Evolutionary conservation across 2,797 vertebrate species (phyloP).

Genomic region (Phyllotis vaccarum): DNA sequence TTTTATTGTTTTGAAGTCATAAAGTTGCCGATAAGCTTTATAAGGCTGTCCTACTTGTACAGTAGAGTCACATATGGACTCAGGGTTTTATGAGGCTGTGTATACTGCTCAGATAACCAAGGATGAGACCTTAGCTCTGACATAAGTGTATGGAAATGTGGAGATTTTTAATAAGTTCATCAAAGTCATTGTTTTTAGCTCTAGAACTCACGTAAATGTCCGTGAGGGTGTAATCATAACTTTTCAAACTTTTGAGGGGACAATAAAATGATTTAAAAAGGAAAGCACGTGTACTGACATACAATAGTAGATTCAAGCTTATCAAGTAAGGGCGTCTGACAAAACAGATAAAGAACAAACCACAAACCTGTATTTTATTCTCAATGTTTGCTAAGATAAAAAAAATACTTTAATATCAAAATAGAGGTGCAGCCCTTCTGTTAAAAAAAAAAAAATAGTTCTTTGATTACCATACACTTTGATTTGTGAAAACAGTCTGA

Average conservation of each 20-base stretch:
- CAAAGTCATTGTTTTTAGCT: constrained; percentile 14
- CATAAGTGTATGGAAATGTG: background rate
- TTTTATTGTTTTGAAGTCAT: constrained; percentile 38
- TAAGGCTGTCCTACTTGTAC: background rate
- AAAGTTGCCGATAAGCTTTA: background rate
- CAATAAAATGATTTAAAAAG: constrained; percentile 31
- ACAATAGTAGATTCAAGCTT: background rate
- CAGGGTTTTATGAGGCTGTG: background rate
- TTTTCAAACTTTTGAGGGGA: background rate
- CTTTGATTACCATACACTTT: background rate
- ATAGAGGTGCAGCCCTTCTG: background rate
- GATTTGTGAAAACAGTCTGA: background rate
- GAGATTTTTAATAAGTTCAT: background rate
- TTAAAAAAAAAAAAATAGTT: background rate
- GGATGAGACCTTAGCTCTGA: background rate
- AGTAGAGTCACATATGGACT: background rate
- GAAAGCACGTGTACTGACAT: background rate
- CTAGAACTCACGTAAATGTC: background rate
- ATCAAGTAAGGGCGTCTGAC: background rate
- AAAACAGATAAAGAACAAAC: background rate
- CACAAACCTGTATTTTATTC: background rate
- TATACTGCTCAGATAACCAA: background rate
- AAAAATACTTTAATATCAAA: background rate
- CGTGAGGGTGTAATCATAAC: background rate
- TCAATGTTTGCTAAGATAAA: constrained; percentile 1